Percentiles rank a stretch among this genome's conserved stretches.
These are phyloP conservation scores for Lasioglossum albipes DNA, from an alignment of 1,140 invertebrate species.

Conservation along the genomic window DNA sequence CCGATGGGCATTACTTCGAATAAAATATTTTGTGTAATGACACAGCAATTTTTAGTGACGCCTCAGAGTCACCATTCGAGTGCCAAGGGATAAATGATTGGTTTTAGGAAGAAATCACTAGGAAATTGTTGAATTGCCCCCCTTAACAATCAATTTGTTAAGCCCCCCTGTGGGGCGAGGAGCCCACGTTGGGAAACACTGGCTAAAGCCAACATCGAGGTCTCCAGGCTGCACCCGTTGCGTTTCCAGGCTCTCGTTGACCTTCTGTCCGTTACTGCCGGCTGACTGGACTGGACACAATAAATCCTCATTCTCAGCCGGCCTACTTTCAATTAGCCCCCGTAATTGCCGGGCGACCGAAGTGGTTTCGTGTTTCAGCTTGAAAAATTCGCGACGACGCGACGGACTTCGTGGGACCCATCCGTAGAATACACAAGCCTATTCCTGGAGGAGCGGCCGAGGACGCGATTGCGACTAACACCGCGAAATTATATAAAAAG, in stretches of 20 bases:
- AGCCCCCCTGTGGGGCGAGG: no score
- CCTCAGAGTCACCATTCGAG: no score
- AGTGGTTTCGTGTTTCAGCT: conserved; percentile 58
- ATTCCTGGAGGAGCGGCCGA: conserved; percentile 13
- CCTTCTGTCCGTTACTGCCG: conserved; percentile 6
- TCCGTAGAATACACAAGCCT: neutral
- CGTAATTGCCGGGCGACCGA: conserved; percentile 45
- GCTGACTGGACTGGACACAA: conserved; percentile 33
- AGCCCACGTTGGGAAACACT: no score
- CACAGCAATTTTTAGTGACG: no score
- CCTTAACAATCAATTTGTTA: no score
- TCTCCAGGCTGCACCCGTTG: neutral
- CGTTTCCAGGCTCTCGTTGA: conserved; percentile 2
- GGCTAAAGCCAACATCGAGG: neutral
- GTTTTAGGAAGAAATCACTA: no score
- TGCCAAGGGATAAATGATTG: no score
- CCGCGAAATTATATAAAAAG: conserved; percentile 48
- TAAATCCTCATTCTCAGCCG: conserved; percentile 59
- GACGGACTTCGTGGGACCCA: neutral
- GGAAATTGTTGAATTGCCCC: no score
- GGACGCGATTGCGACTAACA: no score
- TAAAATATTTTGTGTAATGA: no score
- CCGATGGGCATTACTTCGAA: no score
- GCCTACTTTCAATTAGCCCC: conserved; percentile 61
- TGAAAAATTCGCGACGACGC: conserved; percentile 34